phyloP scores from a whole-genome alignment of 2,888 invertebrate species.

The Drosophila setosimentum region DNA sequence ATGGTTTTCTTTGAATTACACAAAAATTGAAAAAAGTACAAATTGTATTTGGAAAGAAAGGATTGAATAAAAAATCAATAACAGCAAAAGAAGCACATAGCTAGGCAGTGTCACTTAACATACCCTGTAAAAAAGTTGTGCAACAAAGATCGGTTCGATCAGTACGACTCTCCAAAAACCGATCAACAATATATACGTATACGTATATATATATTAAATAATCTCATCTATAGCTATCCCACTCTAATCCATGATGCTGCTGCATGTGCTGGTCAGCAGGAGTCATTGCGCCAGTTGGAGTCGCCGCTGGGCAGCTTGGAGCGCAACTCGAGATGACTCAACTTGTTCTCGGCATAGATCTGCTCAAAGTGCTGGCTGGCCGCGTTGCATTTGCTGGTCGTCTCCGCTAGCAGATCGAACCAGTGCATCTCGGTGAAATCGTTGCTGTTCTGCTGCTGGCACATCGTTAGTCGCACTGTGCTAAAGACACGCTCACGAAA shows the following conservation, averaged over 20 bases:
- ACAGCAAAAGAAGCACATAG: background rate
- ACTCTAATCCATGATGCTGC: constrained; percentile 5
- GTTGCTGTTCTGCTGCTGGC: constrained; percentile 20
- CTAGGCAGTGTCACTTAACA: background rate
- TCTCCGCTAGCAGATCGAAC: constrained; percentile 62
- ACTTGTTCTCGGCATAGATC: constrained; percentile 55
- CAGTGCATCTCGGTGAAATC: constrained; percentile 60
- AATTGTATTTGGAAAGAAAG: background rate
- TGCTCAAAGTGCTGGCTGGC: constrained; percentile 54
- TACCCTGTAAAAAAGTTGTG: background rate
- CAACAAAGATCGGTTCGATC: background rate
- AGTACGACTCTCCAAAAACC: background rate
- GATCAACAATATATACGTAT: background rate
- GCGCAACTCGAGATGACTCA: constrained; percentile 53
- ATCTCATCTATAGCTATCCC: background rate
- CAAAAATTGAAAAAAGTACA: background rate
- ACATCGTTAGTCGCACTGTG: constrained; percentile 48
- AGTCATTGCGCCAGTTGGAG: constrained; percentile 45
- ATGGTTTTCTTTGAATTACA: background rate
- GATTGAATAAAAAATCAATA: too few relatives aligned
- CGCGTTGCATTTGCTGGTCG: constrained; percentile 20
- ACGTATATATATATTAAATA: background rate
- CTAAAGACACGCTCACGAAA: constrained; percentile 59
- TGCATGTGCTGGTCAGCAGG: background rate
- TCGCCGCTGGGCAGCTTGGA: constrained; percentile 49